Evolutionary conservation across 2,888 invertebrate genomes (phyloP).

Genomic region (Druceiella hillmani): DNA sequence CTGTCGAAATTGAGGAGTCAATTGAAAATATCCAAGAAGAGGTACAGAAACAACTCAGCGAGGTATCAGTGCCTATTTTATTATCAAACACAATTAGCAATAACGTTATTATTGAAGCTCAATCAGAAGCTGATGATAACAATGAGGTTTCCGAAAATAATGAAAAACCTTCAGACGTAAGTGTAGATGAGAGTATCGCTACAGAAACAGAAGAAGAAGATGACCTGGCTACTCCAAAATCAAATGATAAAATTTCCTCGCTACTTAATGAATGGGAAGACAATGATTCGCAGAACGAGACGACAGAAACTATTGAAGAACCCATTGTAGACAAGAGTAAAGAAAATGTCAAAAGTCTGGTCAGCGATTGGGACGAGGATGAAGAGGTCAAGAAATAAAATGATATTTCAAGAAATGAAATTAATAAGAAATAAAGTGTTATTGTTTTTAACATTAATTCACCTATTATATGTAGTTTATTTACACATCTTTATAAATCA

Average conservation of each 20-base stretch:
- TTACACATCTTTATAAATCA: too few species aligned
- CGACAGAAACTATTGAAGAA: constrained; percentile 6
- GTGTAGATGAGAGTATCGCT: constrained; percentile 22
- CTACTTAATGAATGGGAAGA: constrained; percentile 50
- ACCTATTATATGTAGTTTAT: not conserved
- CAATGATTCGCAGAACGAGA: constrained; percentile 34
- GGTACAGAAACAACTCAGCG: constrained; percentile 36
- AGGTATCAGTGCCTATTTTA: constrained; percentile 29
- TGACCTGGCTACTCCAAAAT: constrained; percentile 16
- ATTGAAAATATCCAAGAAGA: constrained; percentile 47
- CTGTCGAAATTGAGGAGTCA: constrained; percentile 37
- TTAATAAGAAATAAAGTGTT: constrained; percentile 9
- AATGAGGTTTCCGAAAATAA: constrained; percentile 23
- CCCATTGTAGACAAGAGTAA: constrained; percentile 26
- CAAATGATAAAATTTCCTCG: constrained; percentile 34
- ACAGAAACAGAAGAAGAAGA: constrained; percentile 22
- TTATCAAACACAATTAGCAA: too few species aligned
- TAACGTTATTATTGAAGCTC: too few species aligned
- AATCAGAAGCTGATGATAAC: constrained; percentile 17
- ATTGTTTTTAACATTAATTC: constrained; percentile 25
- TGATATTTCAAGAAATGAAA: constrained; percentile 13
- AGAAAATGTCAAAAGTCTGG: constrained; percentile 41
- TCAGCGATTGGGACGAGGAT: constrained; percentile 50
- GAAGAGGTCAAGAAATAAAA: constrained; percentile 36
- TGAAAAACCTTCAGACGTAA: constrained; percentile 22